phyloP scores from a whole-genome alignment of 2,888 invertebrate species.

The Dynastes hyllus region DNA sequence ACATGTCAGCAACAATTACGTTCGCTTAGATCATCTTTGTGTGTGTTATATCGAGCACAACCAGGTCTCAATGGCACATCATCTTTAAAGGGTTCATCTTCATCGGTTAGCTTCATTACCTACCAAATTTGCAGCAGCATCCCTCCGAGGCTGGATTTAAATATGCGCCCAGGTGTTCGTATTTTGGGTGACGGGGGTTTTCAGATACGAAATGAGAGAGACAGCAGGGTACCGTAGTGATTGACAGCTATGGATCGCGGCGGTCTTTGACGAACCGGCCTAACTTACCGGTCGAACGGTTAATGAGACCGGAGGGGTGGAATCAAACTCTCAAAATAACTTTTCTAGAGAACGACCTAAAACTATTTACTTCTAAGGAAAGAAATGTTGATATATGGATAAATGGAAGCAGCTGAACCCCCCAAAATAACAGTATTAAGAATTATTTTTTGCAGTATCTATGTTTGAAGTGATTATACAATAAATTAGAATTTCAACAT shows the following conservation, averaged over 20 bases:
- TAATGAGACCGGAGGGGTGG: conserved; percentile 61
- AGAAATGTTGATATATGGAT: not conserved
- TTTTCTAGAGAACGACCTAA: conserved; percentile 16
- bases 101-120: conserved; percentile 45
- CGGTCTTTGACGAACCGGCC: conserved; percentile 64
- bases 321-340: conserved; percentile 51
- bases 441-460: too few species aligned
- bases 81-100: conserved; percentile 41
- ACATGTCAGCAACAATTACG: conserved; percentile 24
- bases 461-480: too few species aligned
- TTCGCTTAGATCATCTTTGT: conserved; percentile 33
- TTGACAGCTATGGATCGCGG: conserved; percentile 68
- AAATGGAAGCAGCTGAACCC: too few species aligned
- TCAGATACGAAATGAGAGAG: conserved; percentile 64
- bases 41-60: conserved; percentile 41
- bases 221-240: conserved; percentile 67
- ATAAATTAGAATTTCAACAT: too few species aligned
- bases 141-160: conserved; percentile 57
- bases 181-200: conserved; percentile 52
- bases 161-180: conserved; percentile 59
- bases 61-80: conserved; percentile 12
- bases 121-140: conserved; percentile 52
- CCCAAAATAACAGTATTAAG: too few species aligned
- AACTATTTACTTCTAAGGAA: not conserved
- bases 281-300: conserved; percentile 59